Evolutionary conservation across 2,797 vertebrate genomes (phyloP), one percentile per base, ranked within the genome.

Genomic region (Spheniscus humboldti): DNA sequence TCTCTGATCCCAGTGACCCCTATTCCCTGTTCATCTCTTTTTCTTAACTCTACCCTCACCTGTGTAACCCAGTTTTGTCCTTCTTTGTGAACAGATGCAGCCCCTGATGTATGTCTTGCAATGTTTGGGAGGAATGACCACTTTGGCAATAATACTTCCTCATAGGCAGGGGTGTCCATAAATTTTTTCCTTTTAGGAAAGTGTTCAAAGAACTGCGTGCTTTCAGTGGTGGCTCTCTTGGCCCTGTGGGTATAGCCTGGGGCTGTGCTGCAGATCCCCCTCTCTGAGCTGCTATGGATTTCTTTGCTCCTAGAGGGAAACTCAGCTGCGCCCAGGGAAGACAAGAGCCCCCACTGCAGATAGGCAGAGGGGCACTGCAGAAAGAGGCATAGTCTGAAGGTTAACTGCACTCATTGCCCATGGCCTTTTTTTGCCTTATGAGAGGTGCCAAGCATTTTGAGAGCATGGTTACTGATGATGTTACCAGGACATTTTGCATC

Each of bases 101-200:
- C 4, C 31, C 18, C 23, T 78, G 31, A 53, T 5, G 6, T 22
- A 53, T 48, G 5, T 47, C 59, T 83, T 86, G 31, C 78, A 78
- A 56, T 2, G 3, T 22, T 33, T 81, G 57, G 28, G 25, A 62
- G 35, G 13, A 85, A 60, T 31, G 22, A 53, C 9, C 5, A 1
- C 45, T 57, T 75, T 68, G 48, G 11, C 37, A 80, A 16, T 17
- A 83, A 23, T 10, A 45, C 4, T 63, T 60, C 16, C 23, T 56
- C 3, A 0, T 2, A 5, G 18, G 17, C 27, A 52, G 11, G 4
- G 2, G 2, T 23, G 10, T n/a, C 25, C 37, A 18, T 31, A 48
- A 11, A 1, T 7, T 24, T 77, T 78, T 81, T 74, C 9, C 6
- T 11, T 24, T 48, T 48, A 23, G 5, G 23, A 53, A 69, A 43